Evolutionary conservation across 2,888 invertebrate species (phyloP).

Genomic region (Iselma pallidipennis): DNA sequence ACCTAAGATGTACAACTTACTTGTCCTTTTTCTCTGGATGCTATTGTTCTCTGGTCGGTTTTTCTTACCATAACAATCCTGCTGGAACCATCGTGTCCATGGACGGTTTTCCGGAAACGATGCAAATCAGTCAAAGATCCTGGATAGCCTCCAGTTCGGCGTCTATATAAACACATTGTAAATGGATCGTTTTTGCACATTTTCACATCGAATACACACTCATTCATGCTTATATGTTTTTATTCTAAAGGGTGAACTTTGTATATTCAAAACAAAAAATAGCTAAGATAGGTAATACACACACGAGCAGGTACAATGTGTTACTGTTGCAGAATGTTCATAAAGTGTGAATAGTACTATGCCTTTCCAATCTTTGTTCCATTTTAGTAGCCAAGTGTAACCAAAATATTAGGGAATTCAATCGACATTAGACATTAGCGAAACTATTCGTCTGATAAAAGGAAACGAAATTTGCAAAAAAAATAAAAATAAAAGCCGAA

Average conservation of each 20-base stretch:
- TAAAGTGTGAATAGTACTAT: slow-evolving; percentile 42
- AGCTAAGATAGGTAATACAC: no score
- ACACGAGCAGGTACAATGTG: slow-evolving; percentile 21
- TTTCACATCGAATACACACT: slow-evolving; percentile 29
- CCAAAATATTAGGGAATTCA: slow-evolving; percentile 34
- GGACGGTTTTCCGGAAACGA: slow-evolving; percentile 51
- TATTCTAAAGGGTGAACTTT: no score
- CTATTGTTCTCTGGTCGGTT: slow-evolving; percentile 68
- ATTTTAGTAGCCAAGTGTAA: slow-evolving; percentile 54
- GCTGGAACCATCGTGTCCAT: slow-evolving; percentile 60
- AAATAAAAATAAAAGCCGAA: neutral
- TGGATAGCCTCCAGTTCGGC: slow-evolving; percentile 47
- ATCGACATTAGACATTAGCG: slow-evolving; percentile 1
- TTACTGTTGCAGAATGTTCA: slow-evolving; percentile 40
- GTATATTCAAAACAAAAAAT: no score
- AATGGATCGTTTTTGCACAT: slow-evolving; percentile 36
- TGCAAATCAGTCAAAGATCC: slow-evolving; percentile 52
- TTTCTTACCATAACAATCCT: slow-evolving; percentile 71
- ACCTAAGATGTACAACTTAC: no score
- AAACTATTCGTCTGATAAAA: slow-evolving; percentile 1
- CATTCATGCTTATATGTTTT: slow-evolving; percentile 25
- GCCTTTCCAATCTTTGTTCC: slow-evolving; percentile 53
- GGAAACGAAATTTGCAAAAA: slow-evolving; percentile 3
- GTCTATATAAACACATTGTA: slow-evolving; percentile 46
- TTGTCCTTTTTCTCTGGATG: slow-evolving; percentile 62